These are phyloP conservation scores for Perccottus glenii DNA, from an alignment of 2,113 vertebrate species.

Conservation along the genomic window DNA sequence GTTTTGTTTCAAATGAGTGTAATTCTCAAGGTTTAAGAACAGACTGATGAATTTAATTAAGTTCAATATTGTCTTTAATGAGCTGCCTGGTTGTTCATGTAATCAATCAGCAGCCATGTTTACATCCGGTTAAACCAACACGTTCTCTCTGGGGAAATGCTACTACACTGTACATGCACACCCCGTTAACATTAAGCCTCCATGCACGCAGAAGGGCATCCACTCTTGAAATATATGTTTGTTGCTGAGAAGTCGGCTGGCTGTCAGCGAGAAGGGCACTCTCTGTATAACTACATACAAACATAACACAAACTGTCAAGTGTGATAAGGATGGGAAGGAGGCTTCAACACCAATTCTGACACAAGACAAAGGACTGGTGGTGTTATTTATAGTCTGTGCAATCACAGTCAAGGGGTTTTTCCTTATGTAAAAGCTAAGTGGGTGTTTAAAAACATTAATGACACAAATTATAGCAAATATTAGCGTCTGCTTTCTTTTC, in stretches of 20 bases:
- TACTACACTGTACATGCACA: background rate
- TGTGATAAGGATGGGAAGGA: conserved; percentile 64
- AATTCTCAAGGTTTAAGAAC: background rate
- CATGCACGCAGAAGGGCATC: conserved; percentile 40
- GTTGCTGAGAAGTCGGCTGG: conserved; percentile 30
- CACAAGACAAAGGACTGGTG: conserved; percentile 72
- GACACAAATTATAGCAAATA: background rate
- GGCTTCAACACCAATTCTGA: conserved; percentile 62
- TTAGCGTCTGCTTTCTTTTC: too few species aligned
- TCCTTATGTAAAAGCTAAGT: conserved; percentile 26
- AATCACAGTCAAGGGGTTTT: conserved; percentile 4
- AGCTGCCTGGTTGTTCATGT: conserved; percentile 18
- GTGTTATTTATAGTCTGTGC: conserved; percentile 59
- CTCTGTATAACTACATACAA: conserved; percentile 62
- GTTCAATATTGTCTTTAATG: background rate
- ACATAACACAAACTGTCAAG: conserved; percentile 66
- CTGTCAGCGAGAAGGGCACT: conserved; percentile 58
- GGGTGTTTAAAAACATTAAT: conserved; percentile 17
- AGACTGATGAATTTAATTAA: background rate
- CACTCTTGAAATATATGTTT: conserved; percentile 46
- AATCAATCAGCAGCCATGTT: conserved; percentile 45
- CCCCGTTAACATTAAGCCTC: conserved; percentile 36
- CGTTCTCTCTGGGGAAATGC: conserved; percentile 24
- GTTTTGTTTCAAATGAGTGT: background rate
- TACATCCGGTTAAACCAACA: conserved; percentile 29